These are phyloP conservation scores for Pseudoips prasinana DNA, from an alignment of 2,888 invertebrate species.

Conservation along the genomic window DNA sequence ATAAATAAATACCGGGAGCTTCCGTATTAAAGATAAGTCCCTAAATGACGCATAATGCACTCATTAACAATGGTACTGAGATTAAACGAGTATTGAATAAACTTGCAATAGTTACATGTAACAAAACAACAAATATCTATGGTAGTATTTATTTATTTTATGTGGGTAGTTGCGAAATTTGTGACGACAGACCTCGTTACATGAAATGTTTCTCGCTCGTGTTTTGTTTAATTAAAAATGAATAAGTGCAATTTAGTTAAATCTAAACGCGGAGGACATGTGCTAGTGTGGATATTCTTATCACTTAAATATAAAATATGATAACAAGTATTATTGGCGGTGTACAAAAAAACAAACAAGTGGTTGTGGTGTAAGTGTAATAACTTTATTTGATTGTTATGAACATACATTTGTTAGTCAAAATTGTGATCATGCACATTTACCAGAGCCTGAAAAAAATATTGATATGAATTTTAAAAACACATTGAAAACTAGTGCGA, in stretches of 20 bases:
- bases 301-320: slow-evolving; percentile 6
- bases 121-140: slow-evolving; percentile 4
- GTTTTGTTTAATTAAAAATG: slow-evolving; percentile 9
- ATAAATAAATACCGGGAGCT: slow-evolving; percentile 3
- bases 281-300: slow-evolving; percentile 9
- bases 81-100: slow-evolving; percentile 5
- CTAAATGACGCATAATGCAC: slow-evolving; percentile 8
- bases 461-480: slow-evolving; percentile 11
- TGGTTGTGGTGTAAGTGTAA: too few species aligned
- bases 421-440: slow-evolving; percentile 4
- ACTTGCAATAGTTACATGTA: slow-evolving; percentile 7
- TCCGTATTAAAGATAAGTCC: slow-evolving; percentile 4
- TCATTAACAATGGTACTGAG: slow-evolving; percentile 8
- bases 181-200: slow-evolving; percentile 7
- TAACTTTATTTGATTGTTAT: slow-evolving; percentile 1
- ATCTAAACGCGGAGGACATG: slow-evolving; percentile 10
- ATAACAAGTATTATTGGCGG: neutral
- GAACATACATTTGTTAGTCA: slow-evolving; percentile 3
- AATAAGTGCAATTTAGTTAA: slow-evolving; percentile 9
- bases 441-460: slow-evolving; percentile 8
- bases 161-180: slow-evolving; percentile 7
- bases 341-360: too few species aligned
- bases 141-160: slow-evolving; percentile 2
- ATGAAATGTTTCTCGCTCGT: slow-evolving; percentile 6
- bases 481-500: slow-evolving; percentile 7